These are phyloP conservation scores for Ericerus pela DNA, from an alignment of 1,140 invertebrate species.

Conservation along the genomic window DNA sequence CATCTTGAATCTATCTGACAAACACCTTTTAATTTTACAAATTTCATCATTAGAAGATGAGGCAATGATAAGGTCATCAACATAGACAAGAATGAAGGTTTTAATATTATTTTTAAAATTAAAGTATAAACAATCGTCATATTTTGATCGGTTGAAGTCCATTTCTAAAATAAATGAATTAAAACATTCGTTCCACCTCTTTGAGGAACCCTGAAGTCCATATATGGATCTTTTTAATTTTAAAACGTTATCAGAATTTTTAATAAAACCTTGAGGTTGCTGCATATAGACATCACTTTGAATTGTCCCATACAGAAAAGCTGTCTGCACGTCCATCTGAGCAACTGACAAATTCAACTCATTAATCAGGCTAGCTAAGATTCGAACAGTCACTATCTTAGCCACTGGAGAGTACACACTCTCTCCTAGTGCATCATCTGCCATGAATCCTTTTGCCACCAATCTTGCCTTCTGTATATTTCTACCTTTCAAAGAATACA, in stretches of 20 bases:
- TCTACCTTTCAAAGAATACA: background rate
- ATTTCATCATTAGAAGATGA: background rate
- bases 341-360: slow-evolving; percentile 14
- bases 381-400: slow-evolving; percentile 15
- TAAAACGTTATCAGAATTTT: slow-evolving; percentile 17
- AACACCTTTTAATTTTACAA: slow-evolving; percentile 7
- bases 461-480: slow-evolving; percentile 20
- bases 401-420: slow-evolving; percentile 17
- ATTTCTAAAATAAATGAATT: slow-evolving; percentile 16
- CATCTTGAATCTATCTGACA: slow-evolving; percentile 27
- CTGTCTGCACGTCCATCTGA: slow-evolving; percentile 4
- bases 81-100: background rate
- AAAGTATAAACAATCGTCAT: slow-evolving; percentile 3
- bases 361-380: slow-evolving; percentile 7
- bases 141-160: background rate
- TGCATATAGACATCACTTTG: background rate
- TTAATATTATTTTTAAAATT: background rate
- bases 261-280: background rate
- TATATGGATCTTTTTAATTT: slow-evolving; percentile 25
- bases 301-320: background rate
- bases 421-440: slow-evolving; percentile 14
- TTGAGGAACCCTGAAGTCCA: slow-evolving; percentile 25
- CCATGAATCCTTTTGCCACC: slow-evolving; percentile 17
- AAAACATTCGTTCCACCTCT: slow-evolving; percentile 23
- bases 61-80: slow-evolving; percentile 1